Conservation (phyloP, 2,888 invertebrate genomes). For the Chymomyza amoena region DNA sequence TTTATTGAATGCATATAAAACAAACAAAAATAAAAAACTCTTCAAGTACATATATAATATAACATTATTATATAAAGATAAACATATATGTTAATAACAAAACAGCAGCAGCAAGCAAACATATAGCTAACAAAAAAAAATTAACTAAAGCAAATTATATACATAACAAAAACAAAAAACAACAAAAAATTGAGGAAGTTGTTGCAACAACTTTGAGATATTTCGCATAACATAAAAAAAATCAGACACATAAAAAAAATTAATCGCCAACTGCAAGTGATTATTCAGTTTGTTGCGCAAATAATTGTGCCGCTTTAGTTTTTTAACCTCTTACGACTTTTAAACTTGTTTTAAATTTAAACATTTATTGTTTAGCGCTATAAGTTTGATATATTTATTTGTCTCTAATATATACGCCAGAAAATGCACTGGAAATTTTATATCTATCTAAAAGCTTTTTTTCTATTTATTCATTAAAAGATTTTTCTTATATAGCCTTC, state of each 20-base stretch:
- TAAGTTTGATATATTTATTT: too few relatives aligned
- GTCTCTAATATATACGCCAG: too few relatives aligned
- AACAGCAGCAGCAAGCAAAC: not conserved
- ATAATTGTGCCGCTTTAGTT: constrained; percentile 6
- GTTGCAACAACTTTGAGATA: not conserved
- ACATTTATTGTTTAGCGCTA: not conserved
- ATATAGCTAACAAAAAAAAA: constrained; percentile 15
- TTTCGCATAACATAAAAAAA: constrained; percentile 5
- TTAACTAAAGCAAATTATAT: constrained; percentile 8
- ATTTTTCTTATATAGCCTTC: too few relatives aligned
- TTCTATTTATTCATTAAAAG: too few relatives aligned
- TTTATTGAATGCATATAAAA: constrained; percentile 50
- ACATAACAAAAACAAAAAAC: constrained; percentile 28
- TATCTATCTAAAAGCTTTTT: too few relatives aligned
- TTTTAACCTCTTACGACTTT: not conserved
- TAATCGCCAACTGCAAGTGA: constrained; percentile 42
- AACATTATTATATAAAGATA: constrained; percentile 7
- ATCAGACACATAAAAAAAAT: constrained; percentile 20
- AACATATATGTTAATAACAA: constrained; percentile 6
- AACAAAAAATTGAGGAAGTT: constrained; percentile 34
- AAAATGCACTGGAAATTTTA: too few relatives aligned
- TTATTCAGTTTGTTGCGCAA: constrained; percentile 46
- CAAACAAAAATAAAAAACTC: constrained; percentile 16
- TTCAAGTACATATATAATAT: constrained; percentile 24
- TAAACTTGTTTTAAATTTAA: not conserved